Conservation (phyloP, 2,113 vertebrate genomes). For the Ageneiosus marmoratus region DNA sequence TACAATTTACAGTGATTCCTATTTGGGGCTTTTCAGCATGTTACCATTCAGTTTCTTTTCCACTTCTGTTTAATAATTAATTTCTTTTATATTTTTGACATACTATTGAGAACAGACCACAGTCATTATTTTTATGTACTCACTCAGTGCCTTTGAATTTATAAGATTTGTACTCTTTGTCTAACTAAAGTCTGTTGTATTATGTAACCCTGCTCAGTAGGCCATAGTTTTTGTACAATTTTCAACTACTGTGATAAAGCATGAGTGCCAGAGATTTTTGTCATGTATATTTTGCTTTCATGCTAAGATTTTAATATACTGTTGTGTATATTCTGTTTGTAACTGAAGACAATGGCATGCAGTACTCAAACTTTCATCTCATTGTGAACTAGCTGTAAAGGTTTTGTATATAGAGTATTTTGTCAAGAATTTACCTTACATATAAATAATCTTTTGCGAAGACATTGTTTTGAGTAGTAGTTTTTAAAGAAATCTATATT, state of each 20-base stretch:
- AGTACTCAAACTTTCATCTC: conserved; percentile 48
- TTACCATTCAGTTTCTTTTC: not conserved
- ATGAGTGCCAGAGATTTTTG: not conserved
- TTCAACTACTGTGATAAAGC: not conserved
- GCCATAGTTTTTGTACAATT: not conserved
- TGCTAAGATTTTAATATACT: conserved; percentile 17
- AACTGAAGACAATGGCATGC: conserved; percentile 44
- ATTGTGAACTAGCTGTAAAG: conserved; percentile 9
- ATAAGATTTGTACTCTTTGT: not conserved
- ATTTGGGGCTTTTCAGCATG: not conserved
- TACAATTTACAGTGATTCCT: not conserved
- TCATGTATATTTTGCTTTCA: conserved; percentile 16
- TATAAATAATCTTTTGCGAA: conserved; percentile 36
- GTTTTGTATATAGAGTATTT: not conserved
- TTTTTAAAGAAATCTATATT: conserved; percentile 52
- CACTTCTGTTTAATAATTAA: not conserved
- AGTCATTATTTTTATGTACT: not conserved
- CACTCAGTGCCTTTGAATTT: conserved; percentile 11
- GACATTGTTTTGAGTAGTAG: not conserved
- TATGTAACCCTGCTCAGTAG: not conserved
- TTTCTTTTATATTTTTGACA: not conserved
- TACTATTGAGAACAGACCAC: not conserved
- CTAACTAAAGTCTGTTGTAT: not conserved
- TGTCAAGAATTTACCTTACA: not conserved
- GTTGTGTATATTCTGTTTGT: conserved; percentile 53